Percentiles rank a stretch among this genome's conserved stretches.
Conservation (phyloP, 2,797 vertebrate species). For the Heteromormyrus szaboi region DNA sequence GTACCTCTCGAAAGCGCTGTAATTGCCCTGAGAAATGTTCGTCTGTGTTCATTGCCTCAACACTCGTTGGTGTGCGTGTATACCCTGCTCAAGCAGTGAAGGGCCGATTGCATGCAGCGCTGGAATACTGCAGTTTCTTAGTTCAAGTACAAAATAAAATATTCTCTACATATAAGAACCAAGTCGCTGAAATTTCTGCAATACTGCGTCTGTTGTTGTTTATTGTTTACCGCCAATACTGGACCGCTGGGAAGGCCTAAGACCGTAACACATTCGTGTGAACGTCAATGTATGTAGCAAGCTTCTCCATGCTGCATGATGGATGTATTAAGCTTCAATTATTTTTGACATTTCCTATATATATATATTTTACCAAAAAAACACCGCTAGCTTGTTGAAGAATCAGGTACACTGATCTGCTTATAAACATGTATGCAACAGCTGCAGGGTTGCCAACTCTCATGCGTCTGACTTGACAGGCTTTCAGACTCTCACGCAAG, state of each 20-base stretch:
- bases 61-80: not conserved
- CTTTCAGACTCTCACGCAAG: not conserved
- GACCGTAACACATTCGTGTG: not conserved
- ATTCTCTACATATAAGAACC: not conserved
- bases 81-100: not conserved
- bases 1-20: not conserved
- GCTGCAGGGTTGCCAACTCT: not conserved
- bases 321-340: not conserved
- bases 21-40: not conserved
- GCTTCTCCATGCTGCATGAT: not conserved
- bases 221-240: not conserved
- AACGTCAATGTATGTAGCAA: not conserved
- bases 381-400: not conserved
- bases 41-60: not conserved
- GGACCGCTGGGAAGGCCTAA: not conserved
- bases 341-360: not conserved
- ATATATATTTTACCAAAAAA: not conserved
- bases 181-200: not conserved
- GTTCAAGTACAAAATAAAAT: not conserved
- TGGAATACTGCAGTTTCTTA: not conserved
- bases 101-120: not conserved
- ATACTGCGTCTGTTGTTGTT: not conserved
- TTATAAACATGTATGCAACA: not conserved
- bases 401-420: not conserved
- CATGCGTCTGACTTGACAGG: not conserved